Percentiles rank a stretch among this genome's conserved stretches.
phyloP scores from a whole-genome alignment of 2,888 invertebrate species.

The Acanthosepion pharaonis region DNA sequence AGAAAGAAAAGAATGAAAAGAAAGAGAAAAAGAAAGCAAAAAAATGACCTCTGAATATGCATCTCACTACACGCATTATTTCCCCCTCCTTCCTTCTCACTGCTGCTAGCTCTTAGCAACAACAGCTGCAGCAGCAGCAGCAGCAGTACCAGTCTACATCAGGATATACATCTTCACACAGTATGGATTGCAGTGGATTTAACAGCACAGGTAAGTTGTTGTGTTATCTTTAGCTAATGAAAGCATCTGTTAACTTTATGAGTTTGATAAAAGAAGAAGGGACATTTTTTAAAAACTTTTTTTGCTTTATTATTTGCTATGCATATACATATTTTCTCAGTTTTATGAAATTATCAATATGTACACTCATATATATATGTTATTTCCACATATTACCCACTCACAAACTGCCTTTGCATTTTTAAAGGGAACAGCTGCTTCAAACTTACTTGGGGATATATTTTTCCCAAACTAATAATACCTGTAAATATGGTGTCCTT shows the following conservation, averaged over 20 bases:
- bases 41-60: not conserved
- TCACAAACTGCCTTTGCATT: not conserved
- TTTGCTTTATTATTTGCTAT: not conserved
- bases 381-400: not conserved
- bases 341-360: not conserved
- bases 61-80: not conserved
- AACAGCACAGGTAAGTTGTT: constrained; percentile 33
- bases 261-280: not conserved
- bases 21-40: not conserved
- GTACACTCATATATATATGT: not conserved
- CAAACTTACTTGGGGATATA: not conserved
- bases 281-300: not conserved
- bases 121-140: not conserved
- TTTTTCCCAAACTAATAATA: not conserved
- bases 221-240: not conserved
- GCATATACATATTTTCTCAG: not conserved
- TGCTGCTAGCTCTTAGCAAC: constrained; percentile 2
- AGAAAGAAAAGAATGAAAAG: not conserved
- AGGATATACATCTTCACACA: not conserved
- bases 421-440: not conserved
- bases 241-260: not conserved
- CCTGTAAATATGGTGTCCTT: not conserved
- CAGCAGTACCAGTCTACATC: constrained; percentile 9
- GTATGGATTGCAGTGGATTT: constrained; percentile 33
- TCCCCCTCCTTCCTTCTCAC: not conserved